phyloP scores from a whole-genome alignment of 2,888 invertebrate genomes.

The Anaspis maculata region DNA sequence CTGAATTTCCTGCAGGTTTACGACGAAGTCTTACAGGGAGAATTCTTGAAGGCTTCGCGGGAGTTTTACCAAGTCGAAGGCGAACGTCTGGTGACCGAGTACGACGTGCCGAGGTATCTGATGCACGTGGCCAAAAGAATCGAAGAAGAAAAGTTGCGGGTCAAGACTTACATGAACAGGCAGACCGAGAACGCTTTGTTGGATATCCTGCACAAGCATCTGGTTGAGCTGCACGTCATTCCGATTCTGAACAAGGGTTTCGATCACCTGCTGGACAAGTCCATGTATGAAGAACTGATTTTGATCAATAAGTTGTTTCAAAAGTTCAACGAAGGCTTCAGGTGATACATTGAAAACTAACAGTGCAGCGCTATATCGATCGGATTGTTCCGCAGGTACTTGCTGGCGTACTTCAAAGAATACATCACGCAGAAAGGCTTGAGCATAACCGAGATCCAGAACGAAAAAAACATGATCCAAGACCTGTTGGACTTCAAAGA shows the following conservation, averaged over 20 bases:
- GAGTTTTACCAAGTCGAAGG: constrained; percentile 85
- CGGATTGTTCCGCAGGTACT: no score
- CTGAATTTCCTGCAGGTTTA: constrained; percentile 88
- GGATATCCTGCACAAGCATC: constrained; percentile 80
- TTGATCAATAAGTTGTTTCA: constrained; percentile 78
- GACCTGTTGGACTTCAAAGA: constrained; percentile 93
- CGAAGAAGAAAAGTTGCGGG: constrained; percentile 80
- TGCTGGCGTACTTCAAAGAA: constrained; percentile 78
- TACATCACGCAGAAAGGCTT: constrained; percentile 92
- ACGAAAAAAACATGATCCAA: constrained; percentile 88
- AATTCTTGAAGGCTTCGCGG: constrained; percentile 83
- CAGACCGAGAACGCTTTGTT: constrained; percentile 78
- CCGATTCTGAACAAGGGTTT: constrained; percentile 84
- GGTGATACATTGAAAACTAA: no score
- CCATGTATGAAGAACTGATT: constrained; percentile 74
- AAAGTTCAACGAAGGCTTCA: no score
- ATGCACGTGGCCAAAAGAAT: constrained; percentile 61
- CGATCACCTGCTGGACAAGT: constrained; percentile 78
- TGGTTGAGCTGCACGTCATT: constrained; percentile 79
- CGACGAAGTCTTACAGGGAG: constrained; percentile 72
- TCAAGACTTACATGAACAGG: constrained; percentile 72
- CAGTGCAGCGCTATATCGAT: no score
- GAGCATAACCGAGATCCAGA: constrained; percentile 87
- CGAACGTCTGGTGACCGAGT: constrained; percentile 75
- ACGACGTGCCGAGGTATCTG: constrained; percentile 84